Conservation (phyloP, 2,113 vertebrate species). For the Trichomycterus rosablanca region DNA sequence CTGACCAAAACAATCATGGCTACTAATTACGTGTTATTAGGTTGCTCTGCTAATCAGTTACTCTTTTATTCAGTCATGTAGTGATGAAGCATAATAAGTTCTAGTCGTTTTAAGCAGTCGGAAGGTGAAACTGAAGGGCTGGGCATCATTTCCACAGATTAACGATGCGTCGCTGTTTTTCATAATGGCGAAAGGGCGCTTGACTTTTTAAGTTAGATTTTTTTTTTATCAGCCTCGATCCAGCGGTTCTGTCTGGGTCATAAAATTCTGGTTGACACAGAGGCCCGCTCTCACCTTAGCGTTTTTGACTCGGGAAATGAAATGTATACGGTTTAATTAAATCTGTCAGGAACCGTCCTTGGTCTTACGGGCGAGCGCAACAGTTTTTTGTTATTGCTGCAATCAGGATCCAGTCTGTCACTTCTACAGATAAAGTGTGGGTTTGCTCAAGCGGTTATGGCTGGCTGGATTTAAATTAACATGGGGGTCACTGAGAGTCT, state of each 20-base stretch:
- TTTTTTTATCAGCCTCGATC: slow-evolving; percentile 26
- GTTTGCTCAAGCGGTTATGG: no score
- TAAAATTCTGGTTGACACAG: slow-evolving; percentile 6
- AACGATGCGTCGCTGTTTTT: slow-evolving; percentile 51
- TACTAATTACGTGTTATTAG: no score
- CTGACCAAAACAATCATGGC: no score
- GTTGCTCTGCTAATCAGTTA: no score
- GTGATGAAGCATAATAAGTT: no score
- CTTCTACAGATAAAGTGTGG: no score
- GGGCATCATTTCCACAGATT: slow-evolving; percentile 33
- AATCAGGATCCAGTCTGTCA: slow-evolving; percentile 64
- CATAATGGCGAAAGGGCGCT: slow-evolving; percentile 20
- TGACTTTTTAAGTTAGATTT: slow-evolving; percentile 4
- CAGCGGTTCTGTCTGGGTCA: slow-evolving; percentile 20
- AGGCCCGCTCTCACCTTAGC: neutral
- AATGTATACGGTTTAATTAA: slow-evolving; percentile 41
- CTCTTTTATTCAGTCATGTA: no score
- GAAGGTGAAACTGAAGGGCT: slow-evolving; percentile 6
- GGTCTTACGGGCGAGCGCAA: slow-evolving; percentile 39
- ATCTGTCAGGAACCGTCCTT: slow-evolving; percentile 14
- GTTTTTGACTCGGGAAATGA: slow-evolving; percentile 7
- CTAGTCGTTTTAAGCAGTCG: no score
- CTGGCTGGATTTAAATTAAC: no score
- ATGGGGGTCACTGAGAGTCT: no score
- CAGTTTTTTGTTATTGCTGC: slow-evolving; percentile 55